Percentiles rank a stretch among this genome's conserved stretches.
Conservation (phyloP, 2,797 vertebrate genomes). For the Lithobates sylvaticus region DNA sequence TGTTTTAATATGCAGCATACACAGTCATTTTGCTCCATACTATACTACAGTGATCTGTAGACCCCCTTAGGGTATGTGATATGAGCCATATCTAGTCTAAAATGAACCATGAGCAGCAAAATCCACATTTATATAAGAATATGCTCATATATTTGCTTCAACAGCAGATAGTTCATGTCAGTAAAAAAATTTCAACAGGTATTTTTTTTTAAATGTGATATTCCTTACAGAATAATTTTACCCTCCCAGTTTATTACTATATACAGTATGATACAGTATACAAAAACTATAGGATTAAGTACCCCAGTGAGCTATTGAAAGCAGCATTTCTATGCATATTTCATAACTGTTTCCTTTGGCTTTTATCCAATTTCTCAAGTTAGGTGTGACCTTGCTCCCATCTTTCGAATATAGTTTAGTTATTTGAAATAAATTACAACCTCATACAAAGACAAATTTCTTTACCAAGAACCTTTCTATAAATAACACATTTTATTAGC, state of each 20-base stretch:
- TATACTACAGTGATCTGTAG: no score
- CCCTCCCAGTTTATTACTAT: background rate
- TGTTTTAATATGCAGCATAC: no score
- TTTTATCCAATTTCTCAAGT: conserved; percentile 47
- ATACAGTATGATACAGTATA: background rate
- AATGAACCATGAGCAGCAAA: background rate
- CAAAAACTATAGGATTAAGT: conserved; percentile 18
- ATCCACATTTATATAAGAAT: background rate
- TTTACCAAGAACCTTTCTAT: conserved; percentile 29
- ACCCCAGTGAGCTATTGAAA: conserved; percentile 35
- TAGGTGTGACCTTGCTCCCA: conserved; percentile 27
- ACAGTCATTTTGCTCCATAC: no score
- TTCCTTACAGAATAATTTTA: background rate
- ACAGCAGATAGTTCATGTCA: background rate
- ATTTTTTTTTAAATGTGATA: conserved; percentile 1
- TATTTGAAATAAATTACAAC: conserved; percentile 38
- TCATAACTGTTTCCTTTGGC: conserved; percentile 30
- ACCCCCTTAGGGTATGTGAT: no score
- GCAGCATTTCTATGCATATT: conserved; percentile 40
- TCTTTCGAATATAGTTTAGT: conserved; percentile 32
- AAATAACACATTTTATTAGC: conserved; percentile 47
- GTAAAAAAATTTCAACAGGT: background rate
- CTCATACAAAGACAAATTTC: conserved; percentile 43
- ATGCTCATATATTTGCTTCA: background rate
- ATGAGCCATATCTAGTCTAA: no score